Evolutionary conservation across 1,140 invertebrate genomes (phyloP).

Genomic region (Zaprionus tsacasi): DNA sequence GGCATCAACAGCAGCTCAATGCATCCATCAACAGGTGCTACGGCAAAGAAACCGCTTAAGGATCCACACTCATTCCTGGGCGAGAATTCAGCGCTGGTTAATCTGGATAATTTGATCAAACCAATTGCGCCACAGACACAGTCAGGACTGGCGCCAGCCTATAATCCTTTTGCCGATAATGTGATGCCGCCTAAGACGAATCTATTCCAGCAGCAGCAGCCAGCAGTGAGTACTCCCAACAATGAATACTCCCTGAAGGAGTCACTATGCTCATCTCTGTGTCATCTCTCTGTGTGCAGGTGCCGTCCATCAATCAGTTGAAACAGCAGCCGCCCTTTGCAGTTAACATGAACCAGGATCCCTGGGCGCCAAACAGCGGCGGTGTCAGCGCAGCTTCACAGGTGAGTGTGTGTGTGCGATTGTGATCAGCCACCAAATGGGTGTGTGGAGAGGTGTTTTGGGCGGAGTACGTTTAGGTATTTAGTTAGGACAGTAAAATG

Average conservation of each 20-base stretch:
- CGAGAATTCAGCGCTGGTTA: slow-evolving; percentile 96
- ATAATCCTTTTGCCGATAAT: slow-evolving; percentile 83
- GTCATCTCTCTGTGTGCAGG: slow-evolving; percentile 35
- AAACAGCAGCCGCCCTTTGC: slow-evolving; percentile 85
- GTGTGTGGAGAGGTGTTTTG: neutral
- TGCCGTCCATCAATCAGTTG: slow-evolving; percentile 86
- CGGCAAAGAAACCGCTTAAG: slow-evolving; percentile 87
- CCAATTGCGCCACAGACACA: slow-evolving; percentile 82
- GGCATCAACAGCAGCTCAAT: slow-evolving; percentile 61
- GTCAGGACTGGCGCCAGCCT: slow-evolving; percentile 65
- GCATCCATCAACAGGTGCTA: slow-evolving; percentile 73
- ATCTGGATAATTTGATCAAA: slow-evolving; percentile 97
- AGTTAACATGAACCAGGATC: slow-evolving; percentile 83
- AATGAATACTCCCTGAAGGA: neutral
- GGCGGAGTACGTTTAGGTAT: slow-evolving; percentile 33
- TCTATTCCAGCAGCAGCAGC: slow-evolving; percentile 84
- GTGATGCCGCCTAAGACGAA: slow-evolving; percentile 83
- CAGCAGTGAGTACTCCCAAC: slow-evolving; percentile 69
- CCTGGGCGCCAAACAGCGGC: slow-evolving; percentile 82
- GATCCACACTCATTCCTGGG: slow-evolving; percentile 97
- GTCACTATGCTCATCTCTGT: neutral
- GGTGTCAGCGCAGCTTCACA: slow-evolving; percentile 67
- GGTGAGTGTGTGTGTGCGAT: slow-evolving; percentile 56
- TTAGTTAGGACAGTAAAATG: slow-evolving; percentile 28
- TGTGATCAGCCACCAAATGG: neutral